Percentiles rank a stretch among this genome's conserved stretches.
phyloP scores from a whole-genome alignment of 2,888 invertebrate genomes.

The Sceliomorpha sp. region DNA sequence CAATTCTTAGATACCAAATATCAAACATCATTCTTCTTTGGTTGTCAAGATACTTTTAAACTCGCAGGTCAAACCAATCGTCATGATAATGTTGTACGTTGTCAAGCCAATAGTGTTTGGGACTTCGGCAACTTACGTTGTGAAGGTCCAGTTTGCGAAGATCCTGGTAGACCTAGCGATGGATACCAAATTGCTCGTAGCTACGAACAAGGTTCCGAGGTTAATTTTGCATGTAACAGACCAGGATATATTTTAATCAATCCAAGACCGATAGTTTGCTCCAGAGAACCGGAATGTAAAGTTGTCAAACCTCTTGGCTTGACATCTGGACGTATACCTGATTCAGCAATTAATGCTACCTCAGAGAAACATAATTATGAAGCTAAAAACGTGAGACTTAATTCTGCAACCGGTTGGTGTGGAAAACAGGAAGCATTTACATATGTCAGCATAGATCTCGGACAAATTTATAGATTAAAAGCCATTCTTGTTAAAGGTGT shows the following conservation, averaged over 20 bases:
- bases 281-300: conserved; percentile 95
- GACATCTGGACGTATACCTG: conserved; percentile 95
- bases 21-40: conserved; percentile 96
- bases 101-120: conserved; percentile 96
- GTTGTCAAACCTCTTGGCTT: conserved; percentile 94
- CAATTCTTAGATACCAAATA: conserved; percentile 92
- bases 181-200: conserved; percentile 92
- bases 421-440: conserved; percentile 98
- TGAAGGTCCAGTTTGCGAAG: conserved; percentile 97
- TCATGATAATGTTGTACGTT: conserved; percentile 94
- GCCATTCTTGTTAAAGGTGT: conserved; percentile 96
- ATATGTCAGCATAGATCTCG: conserved; percentile 93
- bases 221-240: conserved; percentile 93
- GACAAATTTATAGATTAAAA: conserved; percentile 94
- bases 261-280: conserved; percentile 93
- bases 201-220: conserved; percentile 94
- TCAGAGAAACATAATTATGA: conserved; percentile 96
- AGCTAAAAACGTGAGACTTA: conserved; percentile 92
- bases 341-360: conserved; percentile 96
- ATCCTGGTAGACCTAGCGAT: conserved; percentile 96
- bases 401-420: conserved; percentile 97
- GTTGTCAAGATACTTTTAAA: conserved; percentile 97
- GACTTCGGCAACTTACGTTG: conserved; percentile 98
- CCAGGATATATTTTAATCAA: conserved; percentile 96
- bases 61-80: conserved; percentile 94